A percentile compares a stretch with the other conserved stretches of the same genome.
These are phyloP conservation scores for Sphaeridia pumilis DNA, from an alignment of 2,888 invertebrate genomes.

Conservation along the genomic window DNA sequence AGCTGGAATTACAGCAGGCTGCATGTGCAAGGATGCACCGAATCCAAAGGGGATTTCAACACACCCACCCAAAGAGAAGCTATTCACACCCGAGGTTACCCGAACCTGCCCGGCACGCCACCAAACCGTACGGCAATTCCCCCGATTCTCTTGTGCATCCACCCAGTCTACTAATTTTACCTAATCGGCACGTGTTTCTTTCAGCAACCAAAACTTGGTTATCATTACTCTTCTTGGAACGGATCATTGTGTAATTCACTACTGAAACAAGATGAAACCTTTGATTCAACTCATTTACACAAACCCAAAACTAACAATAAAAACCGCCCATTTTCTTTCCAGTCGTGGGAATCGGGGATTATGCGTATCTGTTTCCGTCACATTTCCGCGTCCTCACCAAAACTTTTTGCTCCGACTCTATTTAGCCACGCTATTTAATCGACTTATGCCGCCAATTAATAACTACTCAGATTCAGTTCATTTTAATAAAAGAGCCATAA, in stretches of 20 bases:
- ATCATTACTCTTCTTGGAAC: no score
- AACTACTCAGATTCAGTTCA: background rate
- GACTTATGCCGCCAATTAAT: background rate
- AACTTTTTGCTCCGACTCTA: no score
- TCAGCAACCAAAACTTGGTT: background rate
- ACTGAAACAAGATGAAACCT: no score
- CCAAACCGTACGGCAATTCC: background rate
- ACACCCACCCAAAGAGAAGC: background rate
- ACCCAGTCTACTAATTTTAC: slow-evolving; percentile 1
- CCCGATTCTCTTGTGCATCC: background rate
- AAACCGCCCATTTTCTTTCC: no score
- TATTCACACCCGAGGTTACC: background rate
- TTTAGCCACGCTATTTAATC: no score
- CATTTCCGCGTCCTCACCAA: no score
- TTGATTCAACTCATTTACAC: no score
- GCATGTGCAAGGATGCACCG: slow-evolving; percentile 1
- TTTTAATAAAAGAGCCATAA: slow-evolving; percentile 1
- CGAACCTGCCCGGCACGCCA: background rate
- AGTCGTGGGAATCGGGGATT: no score
- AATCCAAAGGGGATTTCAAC: background rate
- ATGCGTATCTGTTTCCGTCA: no score
- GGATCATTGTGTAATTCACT: no score
- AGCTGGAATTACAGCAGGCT: no score
- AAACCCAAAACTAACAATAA: no score
- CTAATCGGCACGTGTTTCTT: background rate